These are phyloP conservation scores for Brachionus koreanus DNA, from an alignment of 1,140 invertebrate species.

Conservation along the genomic window DNA sequence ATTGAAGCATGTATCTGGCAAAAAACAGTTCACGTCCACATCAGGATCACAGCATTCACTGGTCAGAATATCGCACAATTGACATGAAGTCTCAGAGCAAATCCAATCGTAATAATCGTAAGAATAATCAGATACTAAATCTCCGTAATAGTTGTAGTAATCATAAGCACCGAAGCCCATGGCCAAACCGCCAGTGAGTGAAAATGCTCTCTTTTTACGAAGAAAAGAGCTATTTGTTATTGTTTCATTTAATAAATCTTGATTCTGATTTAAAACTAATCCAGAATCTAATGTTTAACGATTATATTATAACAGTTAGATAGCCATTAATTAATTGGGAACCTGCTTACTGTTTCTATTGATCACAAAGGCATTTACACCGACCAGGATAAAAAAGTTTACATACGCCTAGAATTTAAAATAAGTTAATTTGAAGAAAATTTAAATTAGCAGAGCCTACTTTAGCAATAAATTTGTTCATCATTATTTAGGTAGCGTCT, in stretches of 20 bases:
- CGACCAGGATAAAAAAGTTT: neutral
- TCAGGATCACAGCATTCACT: conserved; percentile 43
- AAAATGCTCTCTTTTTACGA: neutral
- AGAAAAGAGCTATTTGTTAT: neutral
- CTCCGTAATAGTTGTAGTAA: conserved; percentile 33
- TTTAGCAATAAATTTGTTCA: neutral
- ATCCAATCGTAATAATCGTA: conserved; percentile 44
- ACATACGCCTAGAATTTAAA: neutral
- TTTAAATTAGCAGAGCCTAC: neutral
- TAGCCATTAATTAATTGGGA: neutral
- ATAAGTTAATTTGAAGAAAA: neutral
- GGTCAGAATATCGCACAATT: conserved; percentile 30
- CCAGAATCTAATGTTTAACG: neutral
- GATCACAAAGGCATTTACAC: neutral
- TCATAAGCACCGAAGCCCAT: conserved; percentile 43
- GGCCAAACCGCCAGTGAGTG: conserved; percentile 3
- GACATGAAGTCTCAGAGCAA: conserved; percentile 30
- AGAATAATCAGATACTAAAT: conserved; percentile 15
- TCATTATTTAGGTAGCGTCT: neutral
- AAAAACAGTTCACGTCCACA: conserved; percentile 41
- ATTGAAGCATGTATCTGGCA: conserved; percentile 35
- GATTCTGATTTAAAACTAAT: neutral
- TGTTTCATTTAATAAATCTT: neutral
- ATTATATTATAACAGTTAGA: neutral
- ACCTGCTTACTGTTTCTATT: conserved; percentile 43